phyloP scores from a whole-genome alignment of 2,113 vertebrate species.

The Chaenocephalus aceratus region DNA sequence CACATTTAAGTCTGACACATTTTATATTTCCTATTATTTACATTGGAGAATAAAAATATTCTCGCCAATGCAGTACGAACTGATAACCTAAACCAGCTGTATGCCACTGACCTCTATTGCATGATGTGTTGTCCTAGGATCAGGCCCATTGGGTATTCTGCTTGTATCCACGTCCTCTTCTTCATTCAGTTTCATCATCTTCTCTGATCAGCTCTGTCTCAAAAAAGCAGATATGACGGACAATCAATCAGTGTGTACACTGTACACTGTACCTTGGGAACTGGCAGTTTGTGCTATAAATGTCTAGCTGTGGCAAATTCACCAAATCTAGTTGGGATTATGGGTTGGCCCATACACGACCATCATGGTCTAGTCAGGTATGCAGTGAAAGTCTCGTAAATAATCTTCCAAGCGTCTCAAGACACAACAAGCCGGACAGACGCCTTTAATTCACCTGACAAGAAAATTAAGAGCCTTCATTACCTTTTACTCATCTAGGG shows the following conservation, averaged over 20 bases:
- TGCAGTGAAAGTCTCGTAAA: constrained; percentile 74
- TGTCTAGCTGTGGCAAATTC: constrained; percentile 42
- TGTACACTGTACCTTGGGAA: constrained; percentile 21
- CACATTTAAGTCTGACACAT: too few species aligned
- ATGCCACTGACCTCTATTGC: constrained; percentile 12
- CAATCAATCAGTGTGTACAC: not conserved
- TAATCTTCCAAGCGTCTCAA: constrained; percentile 66
- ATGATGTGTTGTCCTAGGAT: not conserved
- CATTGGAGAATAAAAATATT: too few species aligned
- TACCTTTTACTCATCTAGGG: constrained; percentile 63
- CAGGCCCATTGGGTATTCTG: not conserved
- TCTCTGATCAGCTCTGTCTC: not conserved
- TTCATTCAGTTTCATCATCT: not conserved
- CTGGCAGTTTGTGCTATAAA: constrained; percentile 36
- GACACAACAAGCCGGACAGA: constrained; percentile 70
- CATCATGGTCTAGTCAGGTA: constrained; percentile 72
- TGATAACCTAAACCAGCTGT: not conserved
- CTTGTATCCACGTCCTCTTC: not conserved
- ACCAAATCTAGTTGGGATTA: constrained; percentile 61
- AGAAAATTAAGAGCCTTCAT: constrained; percentile 79
- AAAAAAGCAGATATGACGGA: constrained; percentile 1
- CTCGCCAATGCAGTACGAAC: too few species aligned
- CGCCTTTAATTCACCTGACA: constrained; percentile 69
- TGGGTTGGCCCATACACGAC: constrained; percentile 69
- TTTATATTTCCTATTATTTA: too few species aligned